These are phyloP conservation scores for Schizotus pectinicornis DNA, from an alignment of 2,888 invertebrate genomes.

Conservation along the genomic window DNA sequence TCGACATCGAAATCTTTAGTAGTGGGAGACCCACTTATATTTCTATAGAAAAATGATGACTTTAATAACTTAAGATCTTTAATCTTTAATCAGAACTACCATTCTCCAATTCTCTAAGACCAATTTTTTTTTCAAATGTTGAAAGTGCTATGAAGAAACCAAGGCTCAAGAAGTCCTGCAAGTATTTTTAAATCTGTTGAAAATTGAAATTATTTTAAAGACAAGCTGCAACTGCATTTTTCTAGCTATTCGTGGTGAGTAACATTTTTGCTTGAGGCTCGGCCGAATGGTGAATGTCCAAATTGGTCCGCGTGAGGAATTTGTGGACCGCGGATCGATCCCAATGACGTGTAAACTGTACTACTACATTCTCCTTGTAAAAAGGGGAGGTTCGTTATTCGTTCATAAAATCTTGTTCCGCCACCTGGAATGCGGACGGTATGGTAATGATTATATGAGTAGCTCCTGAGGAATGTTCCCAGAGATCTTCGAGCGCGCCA, in stretches of 20 bases:
- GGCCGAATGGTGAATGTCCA: background rate
- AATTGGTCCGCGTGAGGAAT: slow-evolving; percentile 1
- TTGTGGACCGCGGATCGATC: background rate
- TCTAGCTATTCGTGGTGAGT: background rate
- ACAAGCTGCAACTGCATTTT: background rate
- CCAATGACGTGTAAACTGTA: background rate
- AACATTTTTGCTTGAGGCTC: background rate
- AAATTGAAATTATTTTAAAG: background rate
- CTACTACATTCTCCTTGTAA: slow-evolving; percentile 4
- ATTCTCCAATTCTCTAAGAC: too few species aligned
- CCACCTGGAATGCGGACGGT: slow-evolving; percentile 32
- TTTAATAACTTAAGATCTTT: too few species aligned
- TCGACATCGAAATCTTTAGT: too few species aligned
- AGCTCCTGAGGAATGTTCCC: slow-evolving; percentile 37
- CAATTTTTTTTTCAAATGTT: too few species aligned
- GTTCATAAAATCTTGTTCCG: slow-evolving; percentile 31
- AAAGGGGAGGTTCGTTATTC: slow-evolving; percentile 10
- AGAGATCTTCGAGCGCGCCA: slow-evolving; percentile 18
- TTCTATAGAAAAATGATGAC: too few species aligned
- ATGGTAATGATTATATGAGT: slow-evolving; percentile 34
- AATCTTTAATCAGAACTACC: too few species aligned
- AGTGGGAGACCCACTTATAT: too few species aligned
- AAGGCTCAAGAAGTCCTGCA: too few species aligned
- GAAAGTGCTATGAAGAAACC: too few species aligned
- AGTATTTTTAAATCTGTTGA: too few species aligned